Evolutionary conservation across 2,113 vertebrate genomes (phyloP).

Genomic region (Grus americana): DNA sequence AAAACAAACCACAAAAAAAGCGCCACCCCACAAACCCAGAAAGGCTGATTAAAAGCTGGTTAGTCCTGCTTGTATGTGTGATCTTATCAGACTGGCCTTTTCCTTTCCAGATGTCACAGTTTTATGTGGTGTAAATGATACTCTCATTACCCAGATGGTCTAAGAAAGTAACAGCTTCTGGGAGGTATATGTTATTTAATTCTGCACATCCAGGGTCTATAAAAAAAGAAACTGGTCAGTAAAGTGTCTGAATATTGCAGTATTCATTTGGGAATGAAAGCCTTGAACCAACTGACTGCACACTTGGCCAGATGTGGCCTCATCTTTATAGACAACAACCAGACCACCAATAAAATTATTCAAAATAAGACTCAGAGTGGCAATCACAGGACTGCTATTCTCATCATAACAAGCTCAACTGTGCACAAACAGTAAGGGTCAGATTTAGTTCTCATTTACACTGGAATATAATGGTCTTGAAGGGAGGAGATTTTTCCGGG

Average conservation of each 20-base stretch:
- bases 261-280: slow-evolving; percentile 17
- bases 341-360: slow-evolving; percentile 61
- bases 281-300: not conserved
- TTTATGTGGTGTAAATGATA: slow-evolving; percentile 68
- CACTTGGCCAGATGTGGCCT: slow-evolving; percentile 61
- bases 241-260: slow-evolving; percentile 46
- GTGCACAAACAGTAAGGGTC: not conserved
- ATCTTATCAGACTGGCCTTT: slow-evolving; percentile 60
- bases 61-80: slow-evolving; percentile 1
- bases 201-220: slow-evolving; percentile 36
- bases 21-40: not conserved
- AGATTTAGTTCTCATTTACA: slow-evolving; percentile 2
- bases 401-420: slow-evolving; percentile 36
- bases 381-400: slow-evolving; percentile 27
- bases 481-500: not conserved
- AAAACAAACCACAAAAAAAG: not conserved
- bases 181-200: slow-evolving; percentile 54
- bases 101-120: slow-evolving; percentile 57
- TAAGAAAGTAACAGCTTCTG: slow-evolving; percentile 56
- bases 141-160: slow-evolving; percentile 60
- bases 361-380: slow-evolving; percentile 40
- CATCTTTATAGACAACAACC: slow-evolving; percentile 36
- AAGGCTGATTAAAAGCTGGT: not conserved
- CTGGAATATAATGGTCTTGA: not conserved
- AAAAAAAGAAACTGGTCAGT: slow-evolving; percentile 54